Percentiles rank a stretch among this genome's conserved stretches.
Evolutionary conservation across 2,113 vertebrate species (phyloP).

Genomic region (Hippocampus abdominalis): DNA sequence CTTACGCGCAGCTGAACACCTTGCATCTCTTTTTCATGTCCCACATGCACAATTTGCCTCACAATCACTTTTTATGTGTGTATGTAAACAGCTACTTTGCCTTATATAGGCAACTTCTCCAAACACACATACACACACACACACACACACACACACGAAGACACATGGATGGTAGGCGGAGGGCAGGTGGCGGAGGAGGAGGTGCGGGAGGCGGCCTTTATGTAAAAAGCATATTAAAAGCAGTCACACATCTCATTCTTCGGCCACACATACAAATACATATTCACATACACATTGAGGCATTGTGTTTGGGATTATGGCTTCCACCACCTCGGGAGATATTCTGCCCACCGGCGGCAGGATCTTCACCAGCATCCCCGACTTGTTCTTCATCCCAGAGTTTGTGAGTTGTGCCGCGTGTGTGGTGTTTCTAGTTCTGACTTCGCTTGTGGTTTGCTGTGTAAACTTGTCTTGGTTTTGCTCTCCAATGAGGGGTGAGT

Average conservation of each 20-base stretch:
- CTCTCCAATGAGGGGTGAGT: not conserved
- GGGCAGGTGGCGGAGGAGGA: constrained; percentile 30
- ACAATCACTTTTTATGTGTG: constrained; percentile 31
- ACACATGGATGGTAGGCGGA: constrained; percentile 13
- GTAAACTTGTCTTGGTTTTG: not conserved
- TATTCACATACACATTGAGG: not conserved
- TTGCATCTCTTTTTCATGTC: not conserved
- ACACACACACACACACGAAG: not conserved
- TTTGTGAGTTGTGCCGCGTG: constrained; percentile 60
- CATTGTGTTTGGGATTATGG: constrained; percentile 55
- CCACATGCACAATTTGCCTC: constrained; percentile 10
- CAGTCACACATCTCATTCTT: constrained; percentile 22
- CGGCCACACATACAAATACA: not conserved
- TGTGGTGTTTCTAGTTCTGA: not conserved
- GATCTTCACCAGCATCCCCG: constrained; percentile 66
- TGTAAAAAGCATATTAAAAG: constrained; percentile 39
- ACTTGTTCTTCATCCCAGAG: constrained; percentile 72
- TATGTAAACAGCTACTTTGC: constrained; percentile 14
- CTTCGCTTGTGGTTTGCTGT: not conserved
- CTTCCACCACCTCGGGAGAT: constrained; percentile 47
- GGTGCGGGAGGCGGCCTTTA: constrained; percentile 27
- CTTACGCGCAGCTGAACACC: not conserved
- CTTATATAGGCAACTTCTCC: not conserved
- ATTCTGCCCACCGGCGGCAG: constrained; percentile 56
- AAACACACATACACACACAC: not conserved